Percentiles rank a stretch among this genome's conserved stretches.
Conservation (phyloP, 2,888 invertebrate species). For the Beris morrisii region DNA sequence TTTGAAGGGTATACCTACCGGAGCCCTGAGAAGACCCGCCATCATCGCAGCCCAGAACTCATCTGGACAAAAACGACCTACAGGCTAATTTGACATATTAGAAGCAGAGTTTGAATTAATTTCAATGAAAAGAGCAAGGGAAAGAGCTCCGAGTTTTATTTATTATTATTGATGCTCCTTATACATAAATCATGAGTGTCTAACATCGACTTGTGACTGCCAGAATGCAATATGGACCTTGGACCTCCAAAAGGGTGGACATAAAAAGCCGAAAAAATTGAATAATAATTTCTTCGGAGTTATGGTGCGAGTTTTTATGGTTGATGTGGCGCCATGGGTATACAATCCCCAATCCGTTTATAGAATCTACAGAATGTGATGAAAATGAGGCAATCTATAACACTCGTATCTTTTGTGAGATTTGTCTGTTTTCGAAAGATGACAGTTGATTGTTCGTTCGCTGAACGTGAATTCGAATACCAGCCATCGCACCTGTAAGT, state of each 20-base stretch:
- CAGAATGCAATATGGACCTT: no score
- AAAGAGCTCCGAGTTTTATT: no score
- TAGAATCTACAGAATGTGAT: background rate
- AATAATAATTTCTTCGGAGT: no score
- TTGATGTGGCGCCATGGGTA: slow-evolving; percentile 4
- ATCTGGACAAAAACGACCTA: slow-evolving; percentile 2
- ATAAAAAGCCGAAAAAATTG: no score
- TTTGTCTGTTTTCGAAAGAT: slow-evolving; percentile 1
- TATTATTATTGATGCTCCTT: background rate
- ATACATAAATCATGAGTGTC: slow-evolving; percentile 6
- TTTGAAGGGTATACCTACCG: no score
- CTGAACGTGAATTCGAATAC: background rate
- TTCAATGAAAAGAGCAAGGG: background rate
- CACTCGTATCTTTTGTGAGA: background rate
- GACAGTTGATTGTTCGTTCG: slow-evolving; percentile 15
- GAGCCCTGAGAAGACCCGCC: background rate
- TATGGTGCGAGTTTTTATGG: slow-evolving; percentile 5
- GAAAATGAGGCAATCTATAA: slow-evolving; percentile 18
- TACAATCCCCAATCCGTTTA: background rate
- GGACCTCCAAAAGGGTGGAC: no score
- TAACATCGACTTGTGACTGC: no score
- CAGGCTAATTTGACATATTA: slow-evolving; percentile 25
- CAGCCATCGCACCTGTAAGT: slow-evolving; percentile 1
- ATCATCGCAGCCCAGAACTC: slow-evolving; percentile 7
- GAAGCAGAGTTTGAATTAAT: slow-evolving; percentile 18